phyloP scores from a whole-genome alignment of 2,113 vertebrate genomes.

The Aspidoscelis tigris region DNA sequence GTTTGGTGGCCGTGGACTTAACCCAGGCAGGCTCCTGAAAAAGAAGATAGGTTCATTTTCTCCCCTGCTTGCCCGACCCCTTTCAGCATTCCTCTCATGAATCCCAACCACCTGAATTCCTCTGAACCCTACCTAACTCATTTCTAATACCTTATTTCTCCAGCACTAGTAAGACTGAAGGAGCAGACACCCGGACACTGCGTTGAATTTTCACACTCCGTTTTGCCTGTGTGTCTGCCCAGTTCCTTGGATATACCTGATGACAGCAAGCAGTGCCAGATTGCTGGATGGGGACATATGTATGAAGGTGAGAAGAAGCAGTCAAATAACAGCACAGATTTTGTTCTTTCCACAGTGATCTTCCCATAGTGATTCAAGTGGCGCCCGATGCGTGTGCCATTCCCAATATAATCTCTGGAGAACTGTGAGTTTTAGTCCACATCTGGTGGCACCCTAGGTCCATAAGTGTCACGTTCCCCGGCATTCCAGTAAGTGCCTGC shows the following conservation, averaged over 20 bases:
- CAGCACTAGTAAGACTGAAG: conserved; percentile 67
- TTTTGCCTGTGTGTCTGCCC: conserved; percentile 66
- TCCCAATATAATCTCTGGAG: no score
- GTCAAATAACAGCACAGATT: neutral
- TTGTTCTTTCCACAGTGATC: no score
- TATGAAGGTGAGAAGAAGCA: conserved; percentile 58
- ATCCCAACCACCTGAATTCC: no score
- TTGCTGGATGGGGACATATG: conserved; percentile 66
- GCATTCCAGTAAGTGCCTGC: no score
- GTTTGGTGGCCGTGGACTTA: neutral
- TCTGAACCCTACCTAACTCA: neutral
- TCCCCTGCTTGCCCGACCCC: neutral
- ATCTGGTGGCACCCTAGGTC: no score
- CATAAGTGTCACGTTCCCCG: no score
- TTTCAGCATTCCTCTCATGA: neutral
- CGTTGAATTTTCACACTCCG: conserved; percentile 48
- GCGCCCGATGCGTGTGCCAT: no score
- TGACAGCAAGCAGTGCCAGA: conserved; percentile 48
- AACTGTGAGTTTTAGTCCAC: no score
- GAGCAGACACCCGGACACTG: conserved; percentile 52
- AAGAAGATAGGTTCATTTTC: neutral
- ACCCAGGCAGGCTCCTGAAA: neutral
- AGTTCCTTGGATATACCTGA: neutral
- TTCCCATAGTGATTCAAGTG: no score
- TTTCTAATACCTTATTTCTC: neutral